Evolutionary conservation across 2,113 vertebrate genomes (phyloP), one percentile per base, ranked within the genome.

Genomic region (Nannobrachium achirus): DNA sequence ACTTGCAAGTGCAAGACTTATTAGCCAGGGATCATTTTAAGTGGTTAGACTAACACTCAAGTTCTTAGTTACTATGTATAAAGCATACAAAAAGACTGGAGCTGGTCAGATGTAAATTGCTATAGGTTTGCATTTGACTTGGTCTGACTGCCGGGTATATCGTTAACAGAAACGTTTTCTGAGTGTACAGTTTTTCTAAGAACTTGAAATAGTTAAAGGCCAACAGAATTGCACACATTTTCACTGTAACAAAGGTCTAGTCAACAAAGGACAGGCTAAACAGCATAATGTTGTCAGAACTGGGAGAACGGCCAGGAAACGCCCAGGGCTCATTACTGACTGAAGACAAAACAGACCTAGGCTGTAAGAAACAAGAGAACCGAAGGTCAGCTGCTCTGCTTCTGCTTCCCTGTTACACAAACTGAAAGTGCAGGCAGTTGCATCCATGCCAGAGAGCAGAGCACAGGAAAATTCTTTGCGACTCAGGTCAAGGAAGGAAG

Each of bases 271-370:
- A 79, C 15, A 61, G 38, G 57, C 45, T 14, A 71, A 83, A 77
- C 46, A 48, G 8, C 2, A 19, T 2, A 63, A 11, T 39, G 20
- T 49, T 60, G 51, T 73, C 55, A 69, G 46, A 86, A 53, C 16
- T 42, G 58, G 72, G 61, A 57, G 5, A 38, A 18, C 38, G 52
- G 75, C 78, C 78, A 80, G 67, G 56, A 72, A 77, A 76, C 53
- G 6, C 67, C 80, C 61, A 64, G 48, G n/a, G 46, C 61, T 51
- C 41, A n/a, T 61, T 0, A 38, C 19, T 52, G 9, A 66, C 50
- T 56, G 55, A 69, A 76, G 56, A 84, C 59, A 80, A 69, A 76
- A 79, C 65, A 86, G 16, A 66, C 16, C 18, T 46, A 42, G 14
- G n/a, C 61, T 60, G 71, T 10, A 66, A 69, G 42, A 81, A 78